Conservation (phyloP, 1,140 invertebrate genomes). For the Drosophila pachea region DNA sequence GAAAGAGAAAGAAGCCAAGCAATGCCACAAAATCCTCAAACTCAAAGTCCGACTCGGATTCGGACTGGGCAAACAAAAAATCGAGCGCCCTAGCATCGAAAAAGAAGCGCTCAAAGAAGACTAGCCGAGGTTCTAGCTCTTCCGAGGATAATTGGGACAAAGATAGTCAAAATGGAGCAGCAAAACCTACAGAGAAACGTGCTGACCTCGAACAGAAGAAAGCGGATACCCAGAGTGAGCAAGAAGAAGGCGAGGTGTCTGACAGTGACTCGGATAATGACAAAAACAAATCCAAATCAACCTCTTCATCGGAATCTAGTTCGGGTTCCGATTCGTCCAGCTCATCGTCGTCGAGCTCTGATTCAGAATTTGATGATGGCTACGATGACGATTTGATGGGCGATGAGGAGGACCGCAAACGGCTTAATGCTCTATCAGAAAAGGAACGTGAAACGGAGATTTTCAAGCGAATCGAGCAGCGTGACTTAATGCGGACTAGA, state of each 20-base stretch:
- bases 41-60: constrained; percentile 80
- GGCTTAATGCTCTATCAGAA: constrained; percentile 95
- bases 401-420: constrained; percentile 94
- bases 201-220: constrained; percentile 23
- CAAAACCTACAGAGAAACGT: constrained; percentile 16
- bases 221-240: constrained; percentile 39
- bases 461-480: constrained; percentile 95
- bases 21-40: constrained; percentile 73
- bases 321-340: constrained; percentile 53
- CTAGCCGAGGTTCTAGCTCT: constrained; percentile 82
- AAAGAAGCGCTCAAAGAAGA: constrained; percentile 82
- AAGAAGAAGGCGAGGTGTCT: constrained; percentile 74
- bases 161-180: constrained; percentile 53
- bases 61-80: constrained; percentile 80
- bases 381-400: constrained; percentile 98
- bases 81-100: constrained; percentile 71
- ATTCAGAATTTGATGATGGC: constrained; percentile 82
- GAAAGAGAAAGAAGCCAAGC: constrained; percentile 87
- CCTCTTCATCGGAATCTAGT: constrained; percentile 30
- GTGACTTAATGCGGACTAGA: constrained; percentile 94
- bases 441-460: constrained; percentile 98
- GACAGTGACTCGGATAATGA: constrained; percentile 68
- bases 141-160: constrained; percentile 79
- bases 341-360: constrained; percentile 74
- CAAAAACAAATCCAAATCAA: constrained; percentile 50